These are phyloP conservation scores for Pseudomugil gertrudae DNA, from an alignment of 2,797 vertebrate species.

Conservation along the genomic window DNA sequence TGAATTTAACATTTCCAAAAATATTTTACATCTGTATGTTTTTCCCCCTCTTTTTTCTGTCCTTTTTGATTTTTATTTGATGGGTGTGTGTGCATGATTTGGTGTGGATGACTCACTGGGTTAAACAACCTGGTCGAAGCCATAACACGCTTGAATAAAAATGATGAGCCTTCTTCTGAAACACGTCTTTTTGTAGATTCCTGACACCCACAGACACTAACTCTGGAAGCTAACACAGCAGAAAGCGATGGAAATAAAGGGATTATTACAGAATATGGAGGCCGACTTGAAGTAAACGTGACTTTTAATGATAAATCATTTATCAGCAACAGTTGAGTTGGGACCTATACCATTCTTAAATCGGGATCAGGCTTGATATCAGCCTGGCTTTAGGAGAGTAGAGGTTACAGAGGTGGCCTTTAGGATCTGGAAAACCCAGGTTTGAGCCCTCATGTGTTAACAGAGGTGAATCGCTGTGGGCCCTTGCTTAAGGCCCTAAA, in stretches of 20 bases:
- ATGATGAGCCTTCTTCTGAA: conserved; percentile 77
- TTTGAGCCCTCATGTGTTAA: too few relatives aligned
- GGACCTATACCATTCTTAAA: background rate
- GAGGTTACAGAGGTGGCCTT: too few relatives aligned
- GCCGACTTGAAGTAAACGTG: background rate
- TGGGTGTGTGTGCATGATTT: conserved; percentile 76
- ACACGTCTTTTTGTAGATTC: conserved; percentile 40
- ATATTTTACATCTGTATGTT: conserved; percentile 67
- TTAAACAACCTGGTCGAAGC: conserved; percentile 70
- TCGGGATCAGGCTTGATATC: background rate
- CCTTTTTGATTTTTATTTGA: conserved; percentile 9
- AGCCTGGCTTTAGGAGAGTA: too few relatives aligned
- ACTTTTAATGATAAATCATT: background rate
- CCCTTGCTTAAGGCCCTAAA: too few relatives aligned
- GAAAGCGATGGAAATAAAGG: background rate
- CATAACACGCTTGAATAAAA: conserved; percentile 83
- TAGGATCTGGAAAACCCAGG: too few relatives aligned
- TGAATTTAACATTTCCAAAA: conserved; percentile 65
- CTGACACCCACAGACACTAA: background rate
- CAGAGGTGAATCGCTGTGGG: too few relatives aligned
- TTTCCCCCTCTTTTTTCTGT: conserved; percentile 32
- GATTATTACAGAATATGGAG: background rate
- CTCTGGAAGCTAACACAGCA: background rate
- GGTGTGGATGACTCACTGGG: conserved; percentile 77
- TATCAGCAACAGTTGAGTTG: background rate